These are phyloP conservation scores for Pseudochaenichthys georgianus DNA, from an alignment of 2,797 vertebrate species.

Conservation along the genomic window DNA sequence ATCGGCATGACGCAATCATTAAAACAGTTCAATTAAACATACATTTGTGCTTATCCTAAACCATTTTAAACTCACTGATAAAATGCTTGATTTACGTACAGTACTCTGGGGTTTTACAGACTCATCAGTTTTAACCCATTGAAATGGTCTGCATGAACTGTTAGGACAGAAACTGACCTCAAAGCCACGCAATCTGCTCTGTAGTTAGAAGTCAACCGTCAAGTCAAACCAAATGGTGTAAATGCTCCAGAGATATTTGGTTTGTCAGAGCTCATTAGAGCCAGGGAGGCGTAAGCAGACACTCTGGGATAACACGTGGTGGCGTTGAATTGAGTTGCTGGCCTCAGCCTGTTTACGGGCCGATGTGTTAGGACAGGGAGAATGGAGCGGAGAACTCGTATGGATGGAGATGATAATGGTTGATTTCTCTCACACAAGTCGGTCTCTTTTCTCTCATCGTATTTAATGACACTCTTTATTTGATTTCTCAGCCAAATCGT, in stretches of 20 bases:
- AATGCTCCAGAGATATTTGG: slow-evolving; percentile 76
- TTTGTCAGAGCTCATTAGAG: slow-evolving; percentile 80
- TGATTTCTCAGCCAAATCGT: slow-evolving; percentile 58
- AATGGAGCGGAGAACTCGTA: slow-evolving; percentile 62
- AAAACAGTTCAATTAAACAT: background rate
- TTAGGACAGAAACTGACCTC: slow-evolving; percentile 58
- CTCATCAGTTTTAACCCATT: background rate
- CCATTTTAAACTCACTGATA: background rate
- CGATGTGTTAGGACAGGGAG: slow-evolving; percentile 69
- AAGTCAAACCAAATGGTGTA: slow-evolving; percentile 72
- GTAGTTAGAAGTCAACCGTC: slow-evolving; percentile 70
- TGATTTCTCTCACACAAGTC: slow-evolving; percentile 62
- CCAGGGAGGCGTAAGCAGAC: slow-evolving; percentile 72
- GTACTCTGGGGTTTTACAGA: background rate
- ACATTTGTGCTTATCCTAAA: background rate
- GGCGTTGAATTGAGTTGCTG: slow-evolving; percentile 62
- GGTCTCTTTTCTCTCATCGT: slow-evolving; percentile 40
- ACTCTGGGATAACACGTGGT: slow-evolving; percentile 72
- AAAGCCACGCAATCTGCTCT: slow-evolving; percentile 64
- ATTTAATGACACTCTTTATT: slow-evolving; percentile 47
- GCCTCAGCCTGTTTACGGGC: slow-evolving; percentile 63
- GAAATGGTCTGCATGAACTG: background rate
- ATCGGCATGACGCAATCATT: background rate
- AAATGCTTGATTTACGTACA: background rate
- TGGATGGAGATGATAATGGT: slow-evolving; percentile 69